Conservation (phyloP, 2,888 invertebrate species). For the Rugalucina vietnamica region DNA sequence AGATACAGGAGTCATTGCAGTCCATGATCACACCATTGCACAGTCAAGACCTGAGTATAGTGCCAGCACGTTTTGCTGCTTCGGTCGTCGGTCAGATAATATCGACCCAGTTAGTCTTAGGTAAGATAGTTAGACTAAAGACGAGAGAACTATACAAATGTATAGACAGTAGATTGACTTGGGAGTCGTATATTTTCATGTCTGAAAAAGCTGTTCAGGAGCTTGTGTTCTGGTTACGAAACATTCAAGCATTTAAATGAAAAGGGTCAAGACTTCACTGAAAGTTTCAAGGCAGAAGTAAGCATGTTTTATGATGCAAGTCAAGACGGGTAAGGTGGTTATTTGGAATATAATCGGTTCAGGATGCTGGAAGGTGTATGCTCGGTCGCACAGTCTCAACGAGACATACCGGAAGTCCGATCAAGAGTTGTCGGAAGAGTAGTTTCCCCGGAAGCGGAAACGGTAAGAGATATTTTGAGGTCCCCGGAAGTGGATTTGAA, state of each 20-base stretch:
- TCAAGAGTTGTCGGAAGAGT: too few species aligned
- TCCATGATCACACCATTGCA: too few species aligned
- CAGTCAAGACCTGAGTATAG: too few species aligned
- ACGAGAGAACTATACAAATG: conserved; percentile 27
- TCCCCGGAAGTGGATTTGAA: too few species aligned
- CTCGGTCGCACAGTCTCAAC: too few species aligned
- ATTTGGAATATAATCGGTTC: neutral
- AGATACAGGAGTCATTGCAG: too few species aligned
- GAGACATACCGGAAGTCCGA: too few species aligned
- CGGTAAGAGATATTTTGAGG: too few species aligned
- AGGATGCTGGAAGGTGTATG: neutral
- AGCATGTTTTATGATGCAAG: conserved; percentile 6
- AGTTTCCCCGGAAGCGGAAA: too few species aligned
- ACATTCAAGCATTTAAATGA: neutral
- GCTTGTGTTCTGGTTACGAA: conserved; percentile 10
- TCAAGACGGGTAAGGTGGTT: conserved; percentile 14
- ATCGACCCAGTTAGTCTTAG: conserved; percentile 11
- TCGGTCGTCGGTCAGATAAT: conserved; percentile 17
- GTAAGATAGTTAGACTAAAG: neutral
- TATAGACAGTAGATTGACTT: conserved; percentile 19
- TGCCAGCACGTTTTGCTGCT: neutral
- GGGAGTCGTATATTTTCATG: neutral
- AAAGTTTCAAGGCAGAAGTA: too few species aligned
- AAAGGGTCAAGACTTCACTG: neutral
- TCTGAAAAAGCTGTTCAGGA: neutral